Conservation (phyloP, 2,888 invertebrate species). For the Stramonita haemastoma region DNA sequence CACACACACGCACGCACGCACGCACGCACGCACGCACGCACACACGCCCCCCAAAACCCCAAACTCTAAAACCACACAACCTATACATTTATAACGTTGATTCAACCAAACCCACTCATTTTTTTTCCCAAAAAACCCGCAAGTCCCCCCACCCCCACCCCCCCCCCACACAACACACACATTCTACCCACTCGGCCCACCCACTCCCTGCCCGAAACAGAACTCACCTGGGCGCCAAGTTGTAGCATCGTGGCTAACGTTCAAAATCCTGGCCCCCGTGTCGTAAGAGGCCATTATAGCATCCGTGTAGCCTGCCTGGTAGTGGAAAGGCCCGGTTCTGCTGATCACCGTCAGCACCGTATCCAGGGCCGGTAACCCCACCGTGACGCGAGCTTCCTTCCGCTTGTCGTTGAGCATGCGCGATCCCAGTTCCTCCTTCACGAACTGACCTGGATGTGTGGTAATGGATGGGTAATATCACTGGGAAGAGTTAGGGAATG, state of each 20-base stretch:
- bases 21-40: neutral
- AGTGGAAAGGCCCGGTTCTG: neutral
- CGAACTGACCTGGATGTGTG: neutral
- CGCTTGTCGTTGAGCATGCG: neutral
- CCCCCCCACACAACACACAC: no score
- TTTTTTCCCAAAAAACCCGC: no score
- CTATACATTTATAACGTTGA: no score
- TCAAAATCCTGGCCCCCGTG: neutral
- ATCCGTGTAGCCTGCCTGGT: neutral
- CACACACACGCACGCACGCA: neutral
- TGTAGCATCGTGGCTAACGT: slow-evolving; percentile 1
- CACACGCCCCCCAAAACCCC: neutral
- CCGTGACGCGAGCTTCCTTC: slow-evolving; percentile 23
- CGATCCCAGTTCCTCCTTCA: neutral
- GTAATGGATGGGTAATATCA: no score
- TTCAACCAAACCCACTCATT: no score
- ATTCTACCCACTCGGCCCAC: no score
- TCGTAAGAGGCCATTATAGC: neutral
- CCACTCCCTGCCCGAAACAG: no score
- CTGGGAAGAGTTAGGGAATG: no score
- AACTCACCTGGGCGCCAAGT: slow-evolving; percentile 3
- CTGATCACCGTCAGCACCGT: slow-evolving; percentile 7
- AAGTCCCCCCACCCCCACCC: no score
- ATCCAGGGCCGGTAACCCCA: neutral
- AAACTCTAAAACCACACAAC: no score